Base-by-base conservation (phyloP, 1,140 invertebrate genomes). In the Teleopsis dalmanni region DNA sequence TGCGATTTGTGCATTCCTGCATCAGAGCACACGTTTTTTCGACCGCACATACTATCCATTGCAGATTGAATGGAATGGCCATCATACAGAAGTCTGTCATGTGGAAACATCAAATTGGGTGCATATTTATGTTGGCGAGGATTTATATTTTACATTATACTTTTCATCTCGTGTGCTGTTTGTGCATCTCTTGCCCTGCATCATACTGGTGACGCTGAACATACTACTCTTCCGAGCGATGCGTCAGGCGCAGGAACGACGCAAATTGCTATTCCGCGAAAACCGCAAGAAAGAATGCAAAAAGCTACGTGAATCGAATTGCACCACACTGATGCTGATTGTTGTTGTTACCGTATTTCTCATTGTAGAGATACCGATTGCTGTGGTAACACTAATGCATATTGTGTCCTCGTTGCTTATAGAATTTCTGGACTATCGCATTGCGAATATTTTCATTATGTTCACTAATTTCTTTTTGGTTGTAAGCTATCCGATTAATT, bases 271-370 rank as follows among this genome's bases (percentile, higher is more conserved):
- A 9, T 83, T 93, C 59, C 84, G 87, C 47, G 88, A 91, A 61
- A 91, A 88, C 65, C 78, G 85, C 48, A 88, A 86, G 62, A 86
- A 78, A 52, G 91, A 91, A 72, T 90, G 83, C 70, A 86, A 83
- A 67, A 87, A 84, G 58, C 73, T 88, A 40, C 76, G 85, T 26
- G 93, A 92, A 61, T 85, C 84, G 5, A 95, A 95, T 61, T 94
- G 89, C 62, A 95, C 91, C 2, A 95, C 91, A 0, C 68, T 95
- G 6, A 95, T 96, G 92, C 73, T 96, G 3, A 94, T 95, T n/a
- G 88, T 91, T 4, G 90, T 96, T 1, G 91, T 96, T 0, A 87
- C 88, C 0, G 87, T 94, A 0, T 95, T 96, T 65, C 74, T 96
- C 1, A 73, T 88, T 48, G 91, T 93, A 0, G 93, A 96, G 69